Conservation (phyloP, 2,797 vertebrate genomes). For the Falco novaeseelandiae region DNA sequence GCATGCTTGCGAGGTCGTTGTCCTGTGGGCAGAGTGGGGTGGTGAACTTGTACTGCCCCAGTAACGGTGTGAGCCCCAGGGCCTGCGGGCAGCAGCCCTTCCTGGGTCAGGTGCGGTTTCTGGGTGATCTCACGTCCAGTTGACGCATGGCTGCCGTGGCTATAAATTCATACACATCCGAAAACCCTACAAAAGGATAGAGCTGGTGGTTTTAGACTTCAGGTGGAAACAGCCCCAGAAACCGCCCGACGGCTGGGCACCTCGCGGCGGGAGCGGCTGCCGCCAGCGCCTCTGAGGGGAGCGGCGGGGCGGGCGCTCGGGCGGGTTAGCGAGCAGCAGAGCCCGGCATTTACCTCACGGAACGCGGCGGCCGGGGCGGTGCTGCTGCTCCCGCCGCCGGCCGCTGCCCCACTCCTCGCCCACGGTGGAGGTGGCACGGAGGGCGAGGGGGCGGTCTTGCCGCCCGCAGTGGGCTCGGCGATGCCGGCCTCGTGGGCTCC, state of each 20-base stretch:
- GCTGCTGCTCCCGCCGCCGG: no score
- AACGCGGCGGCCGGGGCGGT: neutral
- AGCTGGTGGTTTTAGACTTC: rapidly evolving
- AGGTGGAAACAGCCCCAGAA: neutral
- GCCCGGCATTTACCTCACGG: neutral
- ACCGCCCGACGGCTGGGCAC: rapidly evolving
- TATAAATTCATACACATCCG: rapidly evolving
- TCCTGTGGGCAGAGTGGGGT: neutral
- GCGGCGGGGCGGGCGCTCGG: neutral
- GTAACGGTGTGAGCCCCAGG: neutral
- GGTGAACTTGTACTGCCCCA: neutral
- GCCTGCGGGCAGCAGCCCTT: neutral
- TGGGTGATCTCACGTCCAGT: rapidly evolving
- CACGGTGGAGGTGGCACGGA: rapidly evolving
- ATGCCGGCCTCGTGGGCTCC: no score
- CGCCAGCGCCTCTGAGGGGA: neutral
- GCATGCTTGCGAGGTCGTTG: neutral
- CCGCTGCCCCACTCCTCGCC: neutral
- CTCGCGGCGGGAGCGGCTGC: neutral
- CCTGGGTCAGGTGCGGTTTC: rapidly evolving
- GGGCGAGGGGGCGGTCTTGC: neutral
- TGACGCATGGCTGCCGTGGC: rapidly evolving
- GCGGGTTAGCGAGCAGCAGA: neutral
- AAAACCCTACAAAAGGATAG: no score
- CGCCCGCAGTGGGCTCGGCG: no score